These are phyloP conservation scores for Leptopilina clavipes DNA, from an alignment of 1,140 invertebrate species.

Conservation along the genomic window DNA sequence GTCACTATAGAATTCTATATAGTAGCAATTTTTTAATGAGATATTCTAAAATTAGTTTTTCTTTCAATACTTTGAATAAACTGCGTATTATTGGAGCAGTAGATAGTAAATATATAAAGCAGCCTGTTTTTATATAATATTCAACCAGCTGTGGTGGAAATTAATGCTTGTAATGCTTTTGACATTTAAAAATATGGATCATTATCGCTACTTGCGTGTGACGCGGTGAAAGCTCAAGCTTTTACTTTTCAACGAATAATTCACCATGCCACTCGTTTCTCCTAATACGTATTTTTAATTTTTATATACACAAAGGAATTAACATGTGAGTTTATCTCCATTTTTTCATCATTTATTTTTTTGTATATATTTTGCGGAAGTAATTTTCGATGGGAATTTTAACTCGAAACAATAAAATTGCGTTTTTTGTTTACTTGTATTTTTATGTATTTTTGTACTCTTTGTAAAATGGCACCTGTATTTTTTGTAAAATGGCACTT, in stretches of 20 bases:
- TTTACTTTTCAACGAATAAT: background rate
- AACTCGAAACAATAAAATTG: too few species aligned
- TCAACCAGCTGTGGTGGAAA: background rate
- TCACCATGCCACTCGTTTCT: background rate
- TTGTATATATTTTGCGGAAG: too few species aligned
- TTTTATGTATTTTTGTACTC: too few species aligned
- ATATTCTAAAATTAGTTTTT: constrained; percentile 28
- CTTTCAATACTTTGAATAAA: background rate
- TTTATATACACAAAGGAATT: too few species aligned
- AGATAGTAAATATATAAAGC: constrained; percentile 16
- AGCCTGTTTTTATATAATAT: background rate
- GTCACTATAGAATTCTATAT: too few species aligned
- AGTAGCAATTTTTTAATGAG: background rate
- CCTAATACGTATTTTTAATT: too few species aligned
- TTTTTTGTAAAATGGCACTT: too few species aligned
- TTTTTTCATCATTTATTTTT: too few species aligned
- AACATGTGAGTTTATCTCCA: too few species aligned
- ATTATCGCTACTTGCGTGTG: background rate
- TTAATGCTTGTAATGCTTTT: constrained; percentile 19
- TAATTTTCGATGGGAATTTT: too few species aligned
- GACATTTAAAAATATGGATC: constrained; percentile 23
- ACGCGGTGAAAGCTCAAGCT: background rate
- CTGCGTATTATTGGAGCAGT: background rate
- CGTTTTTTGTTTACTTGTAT: too few species aligned
- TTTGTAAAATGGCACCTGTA: too few species aligned